Conservation (phyloP, 2,797 vertebrate genomes). For the Cephalopachus bancanus region DNA sequence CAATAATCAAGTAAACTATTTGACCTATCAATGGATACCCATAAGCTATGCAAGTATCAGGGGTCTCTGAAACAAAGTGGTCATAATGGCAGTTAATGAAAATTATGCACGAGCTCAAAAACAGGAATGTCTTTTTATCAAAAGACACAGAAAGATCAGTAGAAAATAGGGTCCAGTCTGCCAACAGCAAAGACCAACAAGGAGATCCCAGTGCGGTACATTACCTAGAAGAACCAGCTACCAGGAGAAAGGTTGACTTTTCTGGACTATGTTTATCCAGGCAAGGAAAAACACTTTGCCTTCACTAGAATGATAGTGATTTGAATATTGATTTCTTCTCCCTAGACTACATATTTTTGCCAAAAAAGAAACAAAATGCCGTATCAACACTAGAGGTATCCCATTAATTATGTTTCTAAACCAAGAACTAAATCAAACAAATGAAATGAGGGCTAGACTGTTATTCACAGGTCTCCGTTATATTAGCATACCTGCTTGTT, state of each 20-base stretch:
- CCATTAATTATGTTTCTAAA: background rate
- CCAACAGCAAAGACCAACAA: background rate
- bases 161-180: background rate
- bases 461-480: background rate
- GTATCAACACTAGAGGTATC: background rate
- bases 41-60: background rate
- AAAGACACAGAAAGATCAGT: background rate
- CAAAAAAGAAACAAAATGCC: background rate
- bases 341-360: background rate
- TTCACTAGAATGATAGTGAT: background rate
- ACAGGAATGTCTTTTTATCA: background rate
- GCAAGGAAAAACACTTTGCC: background rate
- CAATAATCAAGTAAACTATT: background rate
- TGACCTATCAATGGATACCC: background rate
- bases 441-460: background rate
- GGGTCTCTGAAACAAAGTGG: background rate
- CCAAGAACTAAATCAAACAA: background rate
- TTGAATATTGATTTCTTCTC: background rate
- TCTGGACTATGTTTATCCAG: background rate
- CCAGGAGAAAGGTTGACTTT: background rate
- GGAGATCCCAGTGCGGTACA: background rate
- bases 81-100: background rate
- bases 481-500: background rate
- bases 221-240: background rate
- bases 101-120: background rate